Evolutionary conservation across 2,113 vertebrate genomes (phyloP), one percentile per base, ranked within the genome.

Genomic region (Platycercus adscitus): DNA sequence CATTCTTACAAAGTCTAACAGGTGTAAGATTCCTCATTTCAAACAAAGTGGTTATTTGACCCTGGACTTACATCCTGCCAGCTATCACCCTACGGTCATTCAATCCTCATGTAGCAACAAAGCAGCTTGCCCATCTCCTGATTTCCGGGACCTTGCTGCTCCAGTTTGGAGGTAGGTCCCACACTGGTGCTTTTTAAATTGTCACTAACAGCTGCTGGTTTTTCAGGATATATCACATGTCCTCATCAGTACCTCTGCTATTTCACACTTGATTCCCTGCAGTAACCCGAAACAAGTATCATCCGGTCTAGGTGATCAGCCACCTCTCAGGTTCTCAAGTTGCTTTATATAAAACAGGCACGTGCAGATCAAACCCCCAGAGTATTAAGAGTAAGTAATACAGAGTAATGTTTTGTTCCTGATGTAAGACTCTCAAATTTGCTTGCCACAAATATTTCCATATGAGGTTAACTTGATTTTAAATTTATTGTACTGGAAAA

Each of bases 261-360:
- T 95, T 95, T 95, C 95, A 97, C 93, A 93, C 79, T 80, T 84
- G 29, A 81, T 61, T 80, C 81, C 81, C 50, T 52, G 66, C 46
- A 69, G 90, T 77, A 96, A 96, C 55, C 12, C 2, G 4, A 91
- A 82, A 65, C 2, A 0, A 86, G 78, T 9, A 49, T n/a, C 94
- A 95, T 90, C 94, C 88, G 17, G 88, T 89, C 88, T 63, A 49
- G 39, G 35, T 90, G 81, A 87, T 75, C 77, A 43, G 41, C n/a
- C 63, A 64, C 28, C 31, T 60, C 39, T 33, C 1, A 0, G 6
- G 7, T 56, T 69, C 78, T 86, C 68, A 31, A 26, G 26, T 77
- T 96, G 81, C 72, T 86, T 89, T 86, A 20, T 56, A 55, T 52
- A 86, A 93, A 61, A 70, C 13, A 84, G 50, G 10, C 52, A 80